A percentile compares a stretch with the other conserved stretches of the same genome.
Evolutionary conservation across 2,113 vertebrate genomes (phyloP).

Genomic region (Penelope pileata): DNA sequence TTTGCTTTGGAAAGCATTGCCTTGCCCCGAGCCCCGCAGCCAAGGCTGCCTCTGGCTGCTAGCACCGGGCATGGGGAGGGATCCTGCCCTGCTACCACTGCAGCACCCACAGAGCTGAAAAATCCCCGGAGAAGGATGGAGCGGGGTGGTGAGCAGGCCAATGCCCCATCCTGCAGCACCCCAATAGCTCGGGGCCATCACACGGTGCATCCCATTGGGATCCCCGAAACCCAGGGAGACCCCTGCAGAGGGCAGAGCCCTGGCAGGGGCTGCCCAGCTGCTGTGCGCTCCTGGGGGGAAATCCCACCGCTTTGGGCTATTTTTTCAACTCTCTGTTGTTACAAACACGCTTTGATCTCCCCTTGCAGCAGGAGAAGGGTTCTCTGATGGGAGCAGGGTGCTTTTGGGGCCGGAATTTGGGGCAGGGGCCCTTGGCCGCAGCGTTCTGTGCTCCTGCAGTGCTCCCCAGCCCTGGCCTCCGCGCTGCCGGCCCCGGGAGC

Average conservation of each 20-base stretch:
- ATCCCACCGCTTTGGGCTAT: fast-evolving
- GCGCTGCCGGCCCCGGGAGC: neutral
- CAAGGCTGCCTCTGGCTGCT: constrained; percentile 12
- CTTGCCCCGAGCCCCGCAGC: neutral
- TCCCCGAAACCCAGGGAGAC: fast-evolving
- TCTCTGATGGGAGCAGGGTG: neutral
- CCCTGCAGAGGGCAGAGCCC: neutral
- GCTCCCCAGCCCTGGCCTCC: constrained; percentile 47
- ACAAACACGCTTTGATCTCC: fast-evolving
- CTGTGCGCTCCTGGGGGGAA: fast-evolving
- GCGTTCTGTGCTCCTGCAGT: neutral
- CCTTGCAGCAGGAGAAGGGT: neutral
- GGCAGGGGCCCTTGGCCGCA: neutral
- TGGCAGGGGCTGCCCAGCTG: neutral
- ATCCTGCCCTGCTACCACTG: neutral
- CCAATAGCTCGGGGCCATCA: fast-evolving
- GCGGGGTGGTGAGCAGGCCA: fast-evolving
- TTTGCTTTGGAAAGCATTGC: constrained; percentile 52
- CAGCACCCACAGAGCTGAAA: neutral
- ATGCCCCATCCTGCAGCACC: fast-evolving
- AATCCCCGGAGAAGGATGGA: neutral
- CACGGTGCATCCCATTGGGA: fast-evolving
- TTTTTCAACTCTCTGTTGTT: fast-evolving
- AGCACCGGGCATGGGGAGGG: neutral
- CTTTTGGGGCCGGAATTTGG: neutral